Base-by-base conservation (phyloP, 2,113 vertebrate genomes). In the Vombatus ursinus region DNA sequence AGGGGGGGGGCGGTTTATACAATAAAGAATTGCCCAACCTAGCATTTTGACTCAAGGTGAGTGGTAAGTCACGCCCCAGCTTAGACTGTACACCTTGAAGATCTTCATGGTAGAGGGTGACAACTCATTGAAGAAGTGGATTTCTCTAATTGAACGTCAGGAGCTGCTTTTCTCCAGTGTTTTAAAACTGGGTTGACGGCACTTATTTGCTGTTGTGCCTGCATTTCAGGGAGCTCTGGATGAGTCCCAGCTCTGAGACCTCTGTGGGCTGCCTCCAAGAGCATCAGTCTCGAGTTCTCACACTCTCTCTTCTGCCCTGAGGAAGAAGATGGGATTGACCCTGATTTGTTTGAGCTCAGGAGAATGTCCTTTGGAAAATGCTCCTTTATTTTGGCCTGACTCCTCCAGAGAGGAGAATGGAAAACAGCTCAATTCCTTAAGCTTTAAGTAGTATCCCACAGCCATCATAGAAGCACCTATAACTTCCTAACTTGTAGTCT, bases 151-250 rank as follows among this genome's bases (percentile, higher is more conserved):
- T 23, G 0, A 0, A 28, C 8, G 7, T 84, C 68, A 84, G 68
- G 68, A 84, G 19, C 16, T 84, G 37, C n/a, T 84, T 84, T 44
- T 84, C 68, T 44, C n/a, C 16, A 14, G 53, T 93, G 47, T 95
- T 96, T 96, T 96, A 91, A 92, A 95, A 97, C 96, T 61, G 90
- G 52, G 92, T 94, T 90, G 95, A 52, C 93, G 93, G 57, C 53
- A 48, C 96, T 96, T 96, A 8, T 48, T 52, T 93, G n/a, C 50
- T 95, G 68, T 95, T 97, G 92, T 96, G 90, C n/a, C 3, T 94
- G n/a, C n/a, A n/a, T 91, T 92, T 48, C 25, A 53, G 50, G 26
- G 47, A 94, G 44, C 44, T 9, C 16, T 48, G 28, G 49, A 37
- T 12, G 26, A 91, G 84, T 89, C 44, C 61, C 52, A 12, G 84